Conservation (phyloP, 2,888 invertebrate species). For the Pristionchus maxplancki region DNA sequence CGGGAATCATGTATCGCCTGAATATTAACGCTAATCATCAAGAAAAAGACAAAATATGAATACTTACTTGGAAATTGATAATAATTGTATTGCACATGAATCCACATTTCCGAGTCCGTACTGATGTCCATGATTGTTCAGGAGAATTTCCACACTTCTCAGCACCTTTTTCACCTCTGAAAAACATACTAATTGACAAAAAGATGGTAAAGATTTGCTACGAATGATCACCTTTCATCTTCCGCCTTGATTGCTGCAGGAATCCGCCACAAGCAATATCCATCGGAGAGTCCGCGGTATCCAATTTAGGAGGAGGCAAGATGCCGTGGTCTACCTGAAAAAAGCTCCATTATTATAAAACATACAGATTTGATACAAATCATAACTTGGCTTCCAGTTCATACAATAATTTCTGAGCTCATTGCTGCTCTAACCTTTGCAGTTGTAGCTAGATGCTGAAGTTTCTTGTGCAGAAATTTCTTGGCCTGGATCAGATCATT, state of each 20-base stretch:
- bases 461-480: neutral
- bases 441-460: neutral
- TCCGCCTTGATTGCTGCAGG: neutral
- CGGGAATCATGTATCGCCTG: neutral
- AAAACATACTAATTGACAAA: neutral
- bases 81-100: too few species aligned
- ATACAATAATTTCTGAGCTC: too few species aligned
- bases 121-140: neutral
- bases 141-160: neutral
- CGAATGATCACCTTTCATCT: neutral
- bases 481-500: neutral
- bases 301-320: neutral
- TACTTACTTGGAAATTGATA: too few species aligned
- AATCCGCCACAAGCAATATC: neutral
- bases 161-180: neutral
- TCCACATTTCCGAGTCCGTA: neutral
- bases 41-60: too few species aligned
- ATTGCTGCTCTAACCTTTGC: too few species aligned
- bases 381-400: too few species aligned
- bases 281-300: neutral
- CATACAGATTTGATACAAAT: neutral
- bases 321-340: too few species aligned
- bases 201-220: neutral
- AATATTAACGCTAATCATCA: too few species aligned
- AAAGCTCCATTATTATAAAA: neutral